Conservation (phyloP, 2,113 vertebrate genomes). For the Dipodomys spectabilis region DNA sequence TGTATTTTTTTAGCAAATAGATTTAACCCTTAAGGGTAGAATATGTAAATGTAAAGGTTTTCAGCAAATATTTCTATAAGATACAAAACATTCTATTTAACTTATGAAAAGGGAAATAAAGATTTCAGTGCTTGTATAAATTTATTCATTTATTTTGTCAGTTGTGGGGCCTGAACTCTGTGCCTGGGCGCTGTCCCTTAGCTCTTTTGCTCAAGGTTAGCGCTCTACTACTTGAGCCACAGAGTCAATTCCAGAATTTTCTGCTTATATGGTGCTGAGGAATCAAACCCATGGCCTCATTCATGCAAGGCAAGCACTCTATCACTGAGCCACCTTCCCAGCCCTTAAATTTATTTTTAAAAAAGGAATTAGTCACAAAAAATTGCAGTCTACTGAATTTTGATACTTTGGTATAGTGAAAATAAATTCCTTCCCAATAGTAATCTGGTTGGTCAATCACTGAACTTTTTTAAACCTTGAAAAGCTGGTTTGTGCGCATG, state of each 20-base stretch:
- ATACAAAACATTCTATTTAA: neutral
- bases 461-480: neutral
- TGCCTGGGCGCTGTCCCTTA: no score
- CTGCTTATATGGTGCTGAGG: no score
- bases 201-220: no score
- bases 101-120: slow-evolving; percentile 44
- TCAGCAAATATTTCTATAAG: slow-evolving; percentile 19
- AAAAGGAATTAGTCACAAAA: neutral
- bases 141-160: no score
- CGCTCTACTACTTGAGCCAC: no score
- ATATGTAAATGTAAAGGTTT: slow-evolving; percentile 31
- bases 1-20: neutral
- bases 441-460: neutral
- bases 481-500: no score
- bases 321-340: no score
- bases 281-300: no score
- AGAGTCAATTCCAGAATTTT: no score
- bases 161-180: no score
- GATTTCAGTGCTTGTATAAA: neutral
- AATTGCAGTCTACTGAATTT: neutral
- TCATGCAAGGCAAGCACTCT: no score
- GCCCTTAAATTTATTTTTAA: slow-evolving; percentile 10
- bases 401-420: neutral
- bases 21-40: neutral
- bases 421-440: slow-evolving; percentile 42